A percentile compares a stretch with the other conserved stretches of the same genome.
These are phyloP conservation scores for Palythoa heliodiscus DNA, from an alignment of 92 coral and sea anemone species.

Conservation along the genomic window DNA sequence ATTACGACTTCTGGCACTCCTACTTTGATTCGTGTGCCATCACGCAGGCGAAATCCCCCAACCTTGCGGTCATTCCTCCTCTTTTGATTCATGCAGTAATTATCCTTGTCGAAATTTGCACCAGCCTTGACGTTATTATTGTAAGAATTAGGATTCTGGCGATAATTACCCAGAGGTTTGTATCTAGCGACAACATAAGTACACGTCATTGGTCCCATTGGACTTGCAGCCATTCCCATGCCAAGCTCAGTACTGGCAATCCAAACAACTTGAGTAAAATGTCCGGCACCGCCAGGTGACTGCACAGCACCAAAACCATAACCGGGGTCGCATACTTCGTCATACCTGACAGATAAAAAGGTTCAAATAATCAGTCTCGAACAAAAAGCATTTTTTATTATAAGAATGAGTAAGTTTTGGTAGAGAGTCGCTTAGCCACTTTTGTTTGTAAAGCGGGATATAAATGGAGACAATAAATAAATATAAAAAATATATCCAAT, in stretches of 20 bases:
- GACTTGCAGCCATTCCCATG: background rate
- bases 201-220: background rate
- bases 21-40: background rate
- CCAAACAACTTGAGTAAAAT: constrained; percentile 42
- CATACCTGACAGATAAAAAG: background rate
- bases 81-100: background rate
- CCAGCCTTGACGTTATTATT: constrained; percentile 40
- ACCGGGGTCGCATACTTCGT: constrained; percentile 20
- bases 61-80: background rate
- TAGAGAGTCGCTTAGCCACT: too few species aligned
- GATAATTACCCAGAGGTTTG: constrained; percentile 14
- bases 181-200: constrained; percentile 20
- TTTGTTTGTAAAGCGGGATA: too few species aligned
- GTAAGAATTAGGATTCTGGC: constrained; percentile 10
- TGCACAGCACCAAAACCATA: constrained; percentile 29
- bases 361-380: background rate
- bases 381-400: too few species aligned
- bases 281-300: constrained; percentile 21
- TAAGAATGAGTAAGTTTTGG: background rate
- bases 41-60: background rate
- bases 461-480: too few species aligned
- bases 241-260: constrained; percentile 31
- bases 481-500: too few species aligned
- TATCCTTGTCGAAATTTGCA: constrained; percentile 13
- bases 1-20: background rate